phyloP scores from a whole-genome alignment of 2,888 invertebrate species.

The Acrobasis repandana region DNA sequence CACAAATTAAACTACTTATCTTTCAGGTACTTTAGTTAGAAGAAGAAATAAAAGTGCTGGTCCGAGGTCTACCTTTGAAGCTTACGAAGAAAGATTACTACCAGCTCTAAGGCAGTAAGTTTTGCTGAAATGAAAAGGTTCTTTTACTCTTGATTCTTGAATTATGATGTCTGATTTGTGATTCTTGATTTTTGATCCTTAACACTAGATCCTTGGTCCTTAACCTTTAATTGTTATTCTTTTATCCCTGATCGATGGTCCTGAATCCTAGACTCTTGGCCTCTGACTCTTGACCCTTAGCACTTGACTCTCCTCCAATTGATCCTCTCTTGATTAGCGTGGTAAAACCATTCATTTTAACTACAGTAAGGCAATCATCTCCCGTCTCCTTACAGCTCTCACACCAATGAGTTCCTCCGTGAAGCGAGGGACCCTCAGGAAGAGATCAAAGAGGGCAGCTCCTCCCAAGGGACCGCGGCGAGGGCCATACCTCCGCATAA shows the following conservation, averaged over 20 bases:
- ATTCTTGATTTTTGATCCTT: no score
- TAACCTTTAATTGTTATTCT: no score
- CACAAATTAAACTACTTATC: neutral
- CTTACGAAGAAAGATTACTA: slow-evolving; percentile 92
- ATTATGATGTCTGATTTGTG: no score
- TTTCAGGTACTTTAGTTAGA: slow-evolving; percentile 79
- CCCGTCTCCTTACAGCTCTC: slow-evolving; percentile 83
- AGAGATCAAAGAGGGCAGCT: slow-evolving; percentile 79
- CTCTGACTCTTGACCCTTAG: no score
- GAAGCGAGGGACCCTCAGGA: slow-evolving; percentile 66
- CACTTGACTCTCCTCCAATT: no score
- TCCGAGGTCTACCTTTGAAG: slow-evolving; percentile 89
- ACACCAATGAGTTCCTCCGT: slow-evolving; percentile 91
- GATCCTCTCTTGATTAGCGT: no score
- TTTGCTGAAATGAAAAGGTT: neutral
- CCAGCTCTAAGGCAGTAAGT: slow-evolving; percentile 93
- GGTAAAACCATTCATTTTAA: neutral
- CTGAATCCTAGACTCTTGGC: no score
- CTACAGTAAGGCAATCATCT: neutral
- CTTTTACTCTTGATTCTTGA: no score
- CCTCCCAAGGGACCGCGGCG: slow-evolving; percentile 60
- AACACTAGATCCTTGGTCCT: no score
- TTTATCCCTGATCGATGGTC: no score
- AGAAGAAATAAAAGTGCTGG: slow-evolving; percentile 87
- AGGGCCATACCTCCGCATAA: slow-evolving; percentile 70